Evolutionary conservation across 2,888 invertebrate species (phyloP).

Genomic region (Agrotis puta): DNA sequence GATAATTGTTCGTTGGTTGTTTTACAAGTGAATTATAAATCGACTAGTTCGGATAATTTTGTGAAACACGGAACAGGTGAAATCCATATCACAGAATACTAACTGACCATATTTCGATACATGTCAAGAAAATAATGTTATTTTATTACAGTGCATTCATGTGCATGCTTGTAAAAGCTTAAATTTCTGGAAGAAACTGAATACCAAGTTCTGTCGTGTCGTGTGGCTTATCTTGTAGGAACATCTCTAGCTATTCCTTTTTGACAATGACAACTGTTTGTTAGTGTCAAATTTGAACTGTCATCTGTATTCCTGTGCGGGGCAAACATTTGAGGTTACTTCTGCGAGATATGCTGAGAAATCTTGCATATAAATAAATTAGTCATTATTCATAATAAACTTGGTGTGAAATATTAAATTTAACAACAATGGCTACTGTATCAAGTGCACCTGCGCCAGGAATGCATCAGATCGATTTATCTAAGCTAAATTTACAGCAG

Average conservation of each 20-base stretch:
- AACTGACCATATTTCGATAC: too few relatives aligned
- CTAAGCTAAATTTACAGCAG: slow-evolving; percentile 95
- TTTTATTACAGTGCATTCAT: too few relatives aligned
- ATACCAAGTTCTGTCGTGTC: too few relatives aligned
- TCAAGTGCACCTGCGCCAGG: slow-evolving; percentile 92
- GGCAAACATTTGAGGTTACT: slow-evolving; percentile 62
- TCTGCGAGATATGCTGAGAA: slow-evolving; percentile 49
- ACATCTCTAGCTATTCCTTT: too few relatives aligned
- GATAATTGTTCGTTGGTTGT: background rate
- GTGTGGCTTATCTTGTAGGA: too few relatives aligned
- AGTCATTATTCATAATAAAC: slow-evolving; percentile 44
- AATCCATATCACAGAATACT: too few relatives aligned
- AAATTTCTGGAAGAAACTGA: too few relatives aligned
- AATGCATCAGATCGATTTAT: slow-evolving; percentile 95
- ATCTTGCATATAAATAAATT: slow-evolving; percentile 35
- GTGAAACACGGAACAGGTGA: too few relatives aligned
- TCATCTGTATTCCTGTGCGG: slow-evolving; percentile 7
- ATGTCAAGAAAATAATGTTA: too few relatives aligned
- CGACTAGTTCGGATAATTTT: background rate
- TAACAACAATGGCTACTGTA: slow-evolving; percentile 91
- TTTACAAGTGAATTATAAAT: background rate
- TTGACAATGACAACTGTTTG: slow-evolving; percentile 10
- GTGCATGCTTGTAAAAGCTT: too few relatives aligned
- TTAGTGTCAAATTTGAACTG: slow-evolving; percentile 10
- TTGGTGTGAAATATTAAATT: slow-evolving; percentile 45